Evolutionary conservation across 2,113 vertebrate species (phyloP), one percentile per base, ranked within the genome.

Genomic region (Pterophyllum scalare): DNA sequence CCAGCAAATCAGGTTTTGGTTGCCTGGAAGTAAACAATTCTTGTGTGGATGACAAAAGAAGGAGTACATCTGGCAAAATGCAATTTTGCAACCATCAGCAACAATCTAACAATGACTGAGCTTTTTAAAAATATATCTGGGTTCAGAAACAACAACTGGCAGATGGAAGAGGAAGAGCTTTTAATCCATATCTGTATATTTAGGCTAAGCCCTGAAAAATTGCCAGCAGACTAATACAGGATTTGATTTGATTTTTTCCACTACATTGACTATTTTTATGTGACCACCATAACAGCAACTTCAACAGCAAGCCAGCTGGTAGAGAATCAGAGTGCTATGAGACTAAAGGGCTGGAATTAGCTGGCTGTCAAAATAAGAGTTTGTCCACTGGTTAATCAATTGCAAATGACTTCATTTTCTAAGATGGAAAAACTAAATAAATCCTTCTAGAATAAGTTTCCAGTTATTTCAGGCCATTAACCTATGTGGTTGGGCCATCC

Each of bases 381-480:
- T 11, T 22, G 13, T 0, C 35, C 4, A 14, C 43, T 46, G 11
- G 43, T 49, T 6, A 49, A 17, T 46, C 5, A 0, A 14, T 43
- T 1, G 5, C 62, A 65, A 13, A 64, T 64, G 0, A 5, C n/a
- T 64, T 40, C n/a, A 64, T 64, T 64, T 40, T 64, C 61, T 40
- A 40, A 40, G 35, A 13, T 62, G 31, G 33, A 24, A 40, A 40
- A 64, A 64, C 0, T 64, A 40, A 40, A 64, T 40, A 64, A 64
- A 64, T 40, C 8, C 61, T 40, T 24, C n/a, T 20, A 64, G n/a
- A 24, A 64, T 64, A 9, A 24, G 22, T 64, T 38, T 64, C 61
- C 12, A 64, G 22, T 1, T 64, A 0, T 40, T 40, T n/a, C 15
- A 40, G 61, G 61, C 14, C n/a, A 22, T 64, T 40, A 24, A 64